Evolutionary conservation across 1,140 invertebrate genomes (phyloP), one percentile per base, ranked within the genome.

Genomic region (Drosophila ambigua): DNA sequence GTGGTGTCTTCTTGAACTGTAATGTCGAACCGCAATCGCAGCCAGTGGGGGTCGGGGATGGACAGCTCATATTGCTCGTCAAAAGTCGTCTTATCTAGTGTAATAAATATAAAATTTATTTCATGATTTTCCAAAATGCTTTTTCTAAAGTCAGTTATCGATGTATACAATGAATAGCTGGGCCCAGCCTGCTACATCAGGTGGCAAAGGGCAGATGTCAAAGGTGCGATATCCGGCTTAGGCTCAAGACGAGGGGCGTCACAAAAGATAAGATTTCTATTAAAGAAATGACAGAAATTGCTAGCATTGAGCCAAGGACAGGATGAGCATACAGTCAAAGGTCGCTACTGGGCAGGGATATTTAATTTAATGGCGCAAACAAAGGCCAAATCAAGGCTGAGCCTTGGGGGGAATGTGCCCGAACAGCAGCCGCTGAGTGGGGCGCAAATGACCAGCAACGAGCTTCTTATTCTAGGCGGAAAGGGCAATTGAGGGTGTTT

Each of bases 261-360:
- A 66, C 77, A 90, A 88, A 85, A 89, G 85, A 89, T 89, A 90
- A 90, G 87, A 90, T 84, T 89, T 89, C 87, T 89, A 89, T 89
- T 89, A 89, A 89, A 85, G 75, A 89, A 89, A 89, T 89, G 85
- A 90, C 71, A 66, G 75, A 76, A 89, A 89, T 89, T 90, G 78
- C 74, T 45, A 62, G 66, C 77, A 79, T 89, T 89, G 80, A 69
- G 45, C 44, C 43, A 53, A 43, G 44, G 3, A 39, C 8, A 7
- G 35, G 35, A 49, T 54, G 41, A 58, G 59, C 46, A 41, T 9
- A 58, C 45, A 53, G 57, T 43, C 61, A 72, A 53, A 79, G 63
- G 79, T 69, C 65, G 50, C 48, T n/a, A 43, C 50, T 49, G 48
- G 45, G 53, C 52, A 9, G 64, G 87, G 82, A 90, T 90, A 90